Evolutionary conservation across 2,888 invertebrate genomes (phyloP).

Genomic region (Lasioglossum zephyrum): DNA sequence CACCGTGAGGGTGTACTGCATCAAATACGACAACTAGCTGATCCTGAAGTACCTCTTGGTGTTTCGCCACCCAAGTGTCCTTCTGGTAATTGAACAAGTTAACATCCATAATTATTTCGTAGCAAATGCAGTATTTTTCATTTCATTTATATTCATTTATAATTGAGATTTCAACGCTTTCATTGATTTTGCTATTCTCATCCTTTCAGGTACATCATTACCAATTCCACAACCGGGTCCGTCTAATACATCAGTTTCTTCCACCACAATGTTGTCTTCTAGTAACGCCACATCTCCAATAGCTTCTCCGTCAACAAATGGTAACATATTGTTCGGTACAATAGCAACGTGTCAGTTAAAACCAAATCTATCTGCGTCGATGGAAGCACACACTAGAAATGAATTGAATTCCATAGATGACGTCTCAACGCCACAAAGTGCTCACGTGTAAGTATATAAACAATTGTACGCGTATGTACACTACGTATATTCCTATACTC

Average conservation of each 20-base stretch:
- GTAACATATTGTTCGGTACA: constrained; percentile 82
- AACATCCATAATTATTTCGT: not conserved
- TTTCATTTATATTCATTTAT: too few species aligned
- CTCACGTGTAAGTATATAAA: constrained; percentile 78
- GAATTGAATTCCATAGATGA: constrained; percentile 80
- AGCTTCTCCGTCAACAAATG: constrained; percentile 82
- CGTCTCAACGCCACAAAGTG: constrained; percentile 79
- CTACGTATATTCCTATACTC: too few species aligned
- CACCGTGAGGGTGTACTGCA: constrained; percentile 98
- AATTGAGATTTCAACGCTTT: constrained; percentile 6
- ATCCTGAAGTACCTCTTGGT: constrained; percentile 87
- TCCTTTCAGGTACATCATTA: constrained; percentile 79
- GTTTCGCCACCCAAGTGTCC: constrained; percentile 85
- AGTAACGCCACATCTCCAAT: constrained; percentile 82
- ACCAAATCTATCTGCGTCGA: constrained; percentile 80
- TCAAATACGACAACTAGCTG: constrained; percentile 91
- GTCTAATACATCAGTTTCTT: constrained; percentile 81
- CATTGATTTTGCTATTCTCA: not conserved
- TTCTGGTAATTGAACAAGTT: constrained; percentile 77
- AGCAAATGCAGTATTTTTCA: not conserved
- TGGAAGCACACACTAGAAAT: constrained; percentile 81
- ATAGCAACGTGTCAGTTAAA: constrained; percentile 82
- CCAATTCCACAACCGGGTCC: constrained; percentile 84
- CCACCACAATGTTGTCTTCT: constrained; percentile 81
- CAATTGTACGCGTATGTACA: not conserved